Base-by-base conservation (phyloP, 2,113 vertebrate species). In the Dicerorhinus sumatrensis region DNA sequence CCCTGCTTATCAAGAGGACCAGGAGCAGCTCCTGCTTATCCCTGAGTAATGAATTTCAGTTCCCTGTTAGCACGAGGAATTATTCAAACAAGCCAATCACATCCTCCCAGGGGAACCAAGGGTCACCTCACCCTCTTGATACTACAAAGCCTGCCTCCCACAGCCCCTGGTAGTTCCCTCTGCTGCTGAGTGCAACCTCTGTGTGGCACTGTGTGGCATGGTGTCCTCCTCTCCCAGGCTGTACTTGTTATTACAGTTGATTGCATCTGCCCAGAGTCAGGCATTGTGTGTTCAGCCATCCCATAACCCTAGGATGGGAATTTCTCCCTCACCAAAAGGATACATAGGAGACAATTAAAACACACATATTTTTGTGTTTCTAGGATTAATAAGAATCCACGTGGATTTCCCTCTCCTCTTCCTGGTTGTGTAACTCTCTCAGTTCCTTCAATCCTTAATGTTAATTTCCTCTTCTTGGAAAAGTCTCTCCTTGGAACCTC, bases 401-500 rank as follows among this genome's bases (percentile, higher is more conserved):
- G 84, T 8, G 25, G 60, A 67, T 92, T 96, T 39, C 39, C 11
- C 39, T 42, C 2, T 62, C n/a, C 31, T 72, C 60, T 82, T 65
- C 39, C 54, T 11, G 31, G 29, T 36, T 70, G 46, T 72, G 5
- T 79, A 89, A 79, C 87, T 75, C 39, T 75, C 72, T 90, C 21
- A 16, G 1, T 89, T 36, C n/a, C 46, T 60, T 84, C 33, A 60
- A 2, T 4, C 16, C 23, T 65, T 10, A 8, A 21, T 21, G 9
- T 27, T n/a, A 33, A 48, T 69, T 81, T 89, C 51, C 17, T 80
- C 29, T 90, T 94, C 75, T 67, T 96, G 85, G 89, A 77, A 72
- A 69, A 23, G 8, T 5, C n/a, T 77, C 62, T 58, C 54, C 31
- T 36, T n/a, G 42, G 86, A 31, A 20, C 21, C 20, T 39, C 46